phyloP scores from a whole-genome alignment of 2,797 vertebrate genomes.

The Acanthurus leucopareius region DNA sequence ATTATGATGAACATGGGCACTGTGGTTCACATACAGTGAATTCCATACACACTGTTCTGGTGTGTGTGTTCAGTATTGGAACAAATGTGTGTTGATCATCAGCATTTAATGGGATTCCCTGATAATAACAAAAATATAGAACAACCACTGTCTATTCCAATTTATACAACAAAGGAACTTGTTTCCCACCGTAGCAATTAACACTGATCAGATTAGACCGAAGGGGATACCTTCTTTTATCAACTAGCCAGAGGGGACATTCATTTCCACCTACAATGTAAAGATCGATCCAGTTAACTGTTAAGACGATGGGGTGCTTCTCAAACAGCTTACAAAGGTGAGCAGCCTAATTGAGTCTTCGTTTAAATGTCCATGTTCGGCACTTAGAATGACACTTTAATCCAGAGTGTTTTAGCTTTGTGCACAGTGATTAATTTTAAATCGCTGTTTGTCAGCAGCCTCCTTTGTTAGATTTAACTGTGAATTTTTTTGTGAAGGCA shows the following conservation, averaged over 20 bases:
- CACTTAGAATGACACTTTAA: slow-evolving; percentile 25
- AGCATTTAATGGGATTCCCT: not conserved
- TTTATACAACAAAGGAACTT: not conserved
- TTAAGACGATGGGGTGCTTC: slow-evolving; percentile 17
- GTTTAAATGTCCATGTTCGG: slow-evolving; percentile 20
- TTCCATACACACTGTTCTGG: too few species aligned
- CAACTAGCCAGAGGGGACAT: slow-evolving; percentile 29
- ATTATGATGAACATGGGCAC: too few species aligned
- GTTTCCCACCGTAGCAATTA: slow-evolving; percentile 11
- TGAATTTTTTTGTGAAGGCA: not conserved
- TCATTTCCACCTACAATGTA: slow-evolving; percentile 21
- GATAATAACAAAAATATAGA: not conserved
- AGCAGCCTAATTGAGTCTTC: slow-evolving; percentile 27
- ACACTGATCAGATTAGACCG: slow-evolving; percentile 6
- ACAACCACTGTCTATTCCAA: not conserved
- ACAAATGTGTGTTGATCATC: too few species aligned
- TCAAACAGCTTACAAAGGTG: slow-evolving; percentile 21
- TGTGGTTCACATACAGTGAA: too few species aligned
- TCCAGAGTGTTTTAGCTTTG: slow-evolving; percentile 20
- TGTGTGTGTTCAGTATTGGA: too few species aligned
- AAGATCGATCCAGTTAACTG: slow-evolving; percentile 41
- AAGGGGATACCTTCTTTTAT: slow-evolving; percentile 9
- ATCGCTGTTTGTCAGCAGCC: not conserved
- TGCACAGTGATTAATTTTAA: slow-evolving; percentile 15
- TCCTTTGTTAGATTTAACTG: not conserved